Evolutionary conservation across 2,113 vertebrate species (phyloP), one percentile per base, ranked within the genome.

Genomic region (Brachionichthys hirsutus): DNA sequence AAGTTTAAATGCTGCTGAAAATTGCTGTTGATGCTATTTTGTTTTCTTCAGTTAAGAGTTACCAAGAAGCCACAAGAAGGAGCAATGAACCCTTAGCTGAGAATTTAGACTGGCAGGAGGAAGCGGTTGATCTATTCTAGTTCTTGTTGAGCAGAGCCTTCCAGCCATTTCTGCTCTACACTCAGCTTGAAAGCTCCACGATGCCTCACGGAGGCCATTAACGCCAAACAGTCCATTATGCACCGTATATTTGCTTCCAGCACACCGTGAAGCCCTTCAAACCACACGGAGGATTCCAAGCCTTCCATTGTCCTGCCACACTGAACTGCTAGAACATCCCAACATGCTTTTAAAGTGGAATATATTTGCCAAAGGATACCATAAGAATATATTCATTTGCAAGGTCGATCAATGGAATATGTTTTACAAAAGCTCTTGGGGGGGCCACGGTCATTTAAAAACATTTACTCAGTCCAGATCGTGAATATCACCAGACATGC

Each of bases 221-320:
- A 58, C 24, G 8, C 38, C 41, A 41, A 54, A 59, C 13, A 0
- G 24, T 41, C 20, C 19, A 16, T 47, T 16, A 47, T 22, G 22
- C 17, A 38, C 11, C 16, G 19, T 44, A 22, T 47, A 30, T 30
- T 8, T 30, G 24, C 24, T 30, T 30, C 24, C 24, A 30, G 24
- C 24, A 30, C 24, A n/a, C n/a, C n/a, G n/a, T n/a, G n/a, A n/a
- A n/a, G n/a, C n/a, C n/a, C n/a, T n/a, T 41, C 15, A 47, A 50
- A 56, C 60, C 67, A n/a, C 48, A 38, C 0, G 8, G 38, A 44
- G 57, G 56, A 70, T 55, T 62, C 42, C 15, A 59, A 16, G 14
- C 20, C n/a, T 22, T 42, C 19, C 41, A 30, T 15, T 17, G 40
- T 30, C 63, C 60, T 60, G 54, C 49, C 40, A 61, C 15, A 47